These are phyloP conservation scores for Metallyticus violacea DNA, from an alignment of 2,888 invertebrate genomes.

Conservation along the genomic window DNA sequence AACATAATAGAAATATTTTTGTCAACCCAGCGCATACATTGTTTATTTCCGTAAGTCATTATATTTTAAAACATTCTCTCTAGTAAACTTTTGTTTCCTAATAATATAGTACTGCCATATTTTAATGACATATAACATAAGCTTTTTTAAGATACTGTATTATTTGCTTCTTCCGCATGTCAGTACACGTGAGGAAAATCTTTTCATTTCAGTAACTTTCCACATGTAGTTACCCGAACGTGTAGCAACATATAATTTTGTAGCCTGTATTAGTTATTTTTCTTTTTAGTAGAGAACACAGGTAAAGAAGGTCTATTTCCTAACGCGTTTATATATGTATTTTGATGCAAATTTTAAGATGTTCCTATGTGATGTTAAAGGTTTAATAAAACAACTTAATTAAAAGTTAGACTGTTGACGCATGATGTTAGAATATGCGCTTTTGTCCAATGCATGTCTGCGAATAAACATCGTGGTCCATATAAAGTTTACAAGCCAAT, in stretches of 20 bases:
- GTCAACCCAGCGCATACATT: not conserved
- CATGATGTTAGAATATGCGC: too few relatives aligned
- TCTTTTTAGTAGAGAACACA: too few relatives aligned
- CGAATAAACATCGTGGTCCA: too few relatives aligned
- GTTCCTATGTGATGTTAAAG: too few relatives aligned
- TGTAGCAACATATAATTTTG: not conserved
- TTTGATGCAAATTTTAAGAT: too few relatives aligned
- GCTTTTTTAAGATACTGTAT: not conserved
- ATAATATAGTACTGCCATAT: not conserved
- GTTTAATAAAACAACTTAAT: too few relatives aligned
- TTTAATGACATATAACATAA: not conserved
- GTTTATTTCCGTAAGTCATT: not conserved
- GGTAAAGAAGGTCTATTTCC: too few relatives aligned
- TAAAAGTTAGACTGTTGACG: too few relatives aligned
- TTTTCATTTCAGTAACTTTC: not conserved
- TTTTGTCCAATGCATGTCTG: too few relatives aligned
- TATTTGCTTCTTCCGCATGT: not conserved
- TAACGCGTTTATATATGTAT: too few relatives aligned
- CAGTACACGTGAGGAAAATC: not conserved
- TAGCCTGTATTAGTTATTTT: too few relatives aligned
- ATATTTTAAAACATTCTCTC: not conserved
- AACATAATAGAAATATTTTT: not conserved
- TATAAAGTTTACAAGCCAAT: too few relatives aligned
- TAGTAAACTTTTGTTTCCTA: not conserved
- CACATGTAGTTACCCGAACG: not conserved